Evolutionary conservation across 2,797 vertebrate genomes (phyloP).

Genomic region (Pantherophis vulpinus): DNA sequence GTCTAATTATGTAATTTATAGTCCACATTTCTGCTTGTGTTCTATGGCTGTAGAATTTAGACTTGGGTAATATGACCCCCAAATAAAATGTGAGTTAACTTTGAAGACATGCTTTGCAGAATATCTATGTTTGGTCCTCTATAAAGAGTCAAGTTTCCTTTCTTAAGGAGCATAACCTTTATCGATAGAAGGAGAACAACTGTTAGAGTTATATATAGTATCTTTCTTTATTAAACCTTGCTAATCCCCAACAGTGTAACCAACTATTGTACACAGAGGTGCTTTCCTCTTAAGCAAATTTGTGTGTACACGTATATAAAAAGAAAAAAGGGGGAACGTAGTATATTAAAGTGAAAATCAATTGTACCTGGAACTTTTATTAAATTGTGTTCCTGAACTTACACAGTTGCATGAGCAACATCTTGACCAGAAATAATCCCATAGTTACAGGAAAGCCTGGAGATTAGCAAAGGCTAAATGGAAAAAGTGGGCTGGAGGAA

Average conservation of each 20-base stretch:
- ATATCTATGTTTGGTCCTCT: not conserved
- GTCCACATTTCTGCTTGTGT: not conserved
- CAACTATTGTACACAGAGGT: not conserved
- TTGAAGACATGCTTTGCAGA: not conserved
- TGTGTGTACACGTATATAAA: not conserved
- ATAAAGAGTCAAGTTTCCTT: not conserved
- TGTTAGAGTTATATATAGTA: not conserved
- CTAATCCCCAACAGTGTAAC: not conserved
- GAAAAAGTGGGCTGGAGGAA: not conserved
- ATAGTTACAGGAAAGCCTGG: not conserved
- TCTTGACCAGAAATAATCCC: not conserved
- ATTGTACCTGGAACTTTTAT: not conserved
- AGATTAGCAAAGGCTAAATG: not conserved
- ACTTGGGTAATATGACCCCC: not conserved
- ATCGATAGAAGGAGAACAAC: not conserved
- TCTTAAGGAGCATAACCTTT: not conserved
- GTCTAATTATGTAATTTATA: not conserved
- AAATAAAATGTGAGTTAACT: not conserved
- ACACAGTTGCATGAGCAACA: not conserved
- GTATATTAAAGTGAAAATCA: not conserved
- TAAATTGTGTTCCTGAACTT: not conserved
- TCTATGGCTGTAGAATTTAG: not conserved
- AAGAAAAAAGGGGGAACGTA: not conserved
- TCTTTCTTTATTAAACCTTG: not conserved
- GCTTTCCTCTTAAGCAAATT: not conserved